These are phyloP conservation scores for Hassar affinis DNA, from an alignment of 2,113 vertebrate genomes.

Conservation along the genomic window DNA sequence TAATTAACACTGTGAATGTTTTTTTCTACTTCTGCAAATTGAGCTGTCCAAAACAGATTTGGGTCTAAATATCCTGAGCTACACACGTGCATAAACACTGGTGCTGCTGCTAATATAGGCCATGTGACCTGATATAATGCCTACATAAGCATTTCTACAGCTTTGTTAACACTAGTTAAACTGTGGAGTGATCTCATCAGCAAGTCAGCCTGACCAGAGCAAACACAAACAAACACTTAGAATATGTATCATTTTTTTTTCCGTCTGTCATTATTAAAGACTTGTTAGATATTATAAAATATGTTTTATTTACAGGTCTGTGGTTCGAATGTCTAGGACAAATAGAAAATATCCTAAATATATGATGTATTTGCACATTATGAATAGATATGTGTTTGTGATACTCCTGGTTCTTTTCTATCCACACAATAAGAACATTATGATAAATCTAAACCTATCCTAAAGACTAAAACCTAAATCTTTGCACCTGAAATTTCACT, in stretches of 20 bases:
- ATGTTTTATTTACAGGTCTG: neutral
- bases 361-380: neutral
- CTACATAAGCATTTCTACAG: constrained; percentile 65
- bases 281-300: neutral
- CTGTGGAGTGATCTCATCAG: constrained; percentile 69
- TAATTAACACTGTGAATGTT: neutral
- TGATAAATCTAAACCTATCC: neutral
- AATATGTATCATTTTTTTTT: neutral
- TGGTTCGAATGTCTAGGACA: neutral
- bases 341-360: no score
- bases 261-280: neutral
- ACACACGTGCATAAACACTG: neutral
- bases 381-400: neutral
- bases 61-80: neutral
- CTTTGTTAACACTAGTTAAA: constrained; percentile 74
- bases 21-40: neutral
- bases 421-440: neutral
- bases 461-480: neutral
- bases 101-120: neutral
- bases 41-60: neutral
- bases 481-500: constrained; percentile 21
- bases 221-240: constrained; percentile 33
- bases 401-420: neutral
- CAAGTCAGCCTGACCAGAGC: constrained; percentile 62
- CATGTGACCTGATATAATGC: constrained; percentile 45